These are phyloP conservation scores for Anguilla megastoma DNA, from an alignment of 2,797 vertebrate genomes.

Conservation along the genomic window DNA sequence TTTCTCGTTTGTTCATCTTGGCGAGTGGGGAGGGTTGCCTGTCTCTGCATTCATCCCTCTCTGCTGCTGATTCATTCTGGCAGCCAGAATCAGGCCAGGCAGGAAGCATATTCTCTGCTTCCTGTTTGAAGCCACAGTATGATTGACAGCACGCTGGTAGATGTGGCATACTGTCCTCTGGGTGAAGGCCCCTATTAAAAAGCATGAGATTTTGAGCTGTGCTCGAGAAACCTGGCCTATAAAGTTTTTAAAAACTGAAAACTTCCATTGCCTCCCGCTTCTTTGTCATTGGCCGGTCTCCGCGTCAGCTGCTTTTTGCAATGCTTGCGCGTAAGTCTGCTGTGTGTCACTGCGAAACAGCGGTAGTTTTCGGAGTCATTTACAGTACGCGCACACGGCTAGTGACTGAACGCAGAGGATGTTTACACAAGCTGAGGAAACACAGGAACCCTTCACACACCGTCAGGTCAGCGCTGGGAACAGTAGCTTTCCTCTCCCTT, in stretches of 20 bases:
- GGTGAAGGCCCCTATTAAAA: not conserved
- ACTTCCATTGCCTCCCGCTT: not conserved
- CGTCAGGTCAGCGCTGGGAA: constrained; percentile 19
- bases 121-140: not conserved
- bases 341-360: constrained; percentile 28
- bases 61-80: not conserved
- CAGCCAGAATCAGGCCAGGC: not conserved
- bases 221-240: not conserved
- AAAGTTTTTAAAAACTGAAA: not conserved
- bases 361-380: constrained; percentile 9
- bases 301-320: not conserved
- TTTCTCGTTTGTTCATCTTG: not conserved
- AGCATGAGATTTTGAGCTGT: not conserved
- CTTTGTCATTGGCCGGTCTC: not conserved
- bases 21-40: not conserved
- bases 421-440: constrained; percentile 55
- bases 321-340: constrained; percentile 12
- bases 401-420: constrained; percentile 52
- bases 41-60: not conserved
- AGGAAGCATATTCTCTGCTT: not conserved
- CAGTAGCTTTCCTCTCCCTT: constrained; percentile 24
- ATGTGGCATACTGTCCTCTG: not conserved
- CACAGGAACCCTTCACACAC: constrained; percentile 40
- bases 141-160: not conserved
- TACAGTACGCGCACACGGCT: not conserved